phyloP scores from a whole-genome alignment of 2,888 invertebrate genomes.

The Bimastos eiseni region DNA sequence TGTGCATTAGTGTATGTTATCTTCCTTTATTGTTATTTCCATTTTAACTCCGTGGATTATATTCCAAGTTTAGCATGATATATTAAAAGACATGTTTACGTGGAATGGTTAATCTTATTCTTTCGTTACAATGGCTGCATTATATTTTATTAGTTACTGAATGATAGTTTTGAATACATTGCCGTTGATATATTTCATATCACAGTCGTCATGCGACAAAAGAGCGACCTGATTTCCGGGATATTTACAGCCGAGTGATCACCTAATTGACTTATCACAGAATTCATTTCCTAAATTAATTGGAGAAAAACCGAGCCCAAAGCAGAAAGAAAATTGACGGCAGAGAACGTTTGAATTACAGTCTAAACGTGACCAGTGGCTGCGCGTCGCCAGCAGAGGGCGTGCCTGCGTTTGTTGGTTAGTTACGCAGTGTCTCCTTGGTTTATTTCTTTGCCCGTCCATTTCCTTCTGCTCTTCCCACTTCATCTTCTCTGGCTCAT shows the following conservation, averaged over 20 bases:
- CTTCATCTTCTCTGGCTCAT: slow-evolving; percentile 15
- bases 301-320: background rate
- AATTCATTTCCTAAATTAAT: background rate
- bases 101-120: background rate
- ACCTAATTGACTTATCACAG: background rate
- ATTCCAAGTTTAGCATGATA: background rate
- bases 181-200: background rate
- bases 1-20: background rate
- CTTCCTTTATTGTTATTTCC: background rate
- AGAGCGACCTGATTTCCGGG: background rate
- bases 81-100: fast-evolving
- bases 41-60: background rate
- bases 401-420: background rate
- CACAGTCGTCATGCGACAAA: background rate
- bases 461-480: background rate
- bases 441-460: background rate
- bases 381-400: background rate
- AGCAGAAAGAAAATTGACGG: background rate
- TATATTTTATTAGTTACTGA: too few species aligned
- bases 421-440: background rate
- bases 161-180: too few species aligned
- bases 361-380: slow-evolving; percentile 7
- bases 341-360: background rate
- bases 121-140: background rate
- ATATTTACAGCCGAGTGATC: background rate